Evolutionary conservation across 2,888 invertebrate species (phyloP).

Genomic region (Spicauda simplicius): DNA sequence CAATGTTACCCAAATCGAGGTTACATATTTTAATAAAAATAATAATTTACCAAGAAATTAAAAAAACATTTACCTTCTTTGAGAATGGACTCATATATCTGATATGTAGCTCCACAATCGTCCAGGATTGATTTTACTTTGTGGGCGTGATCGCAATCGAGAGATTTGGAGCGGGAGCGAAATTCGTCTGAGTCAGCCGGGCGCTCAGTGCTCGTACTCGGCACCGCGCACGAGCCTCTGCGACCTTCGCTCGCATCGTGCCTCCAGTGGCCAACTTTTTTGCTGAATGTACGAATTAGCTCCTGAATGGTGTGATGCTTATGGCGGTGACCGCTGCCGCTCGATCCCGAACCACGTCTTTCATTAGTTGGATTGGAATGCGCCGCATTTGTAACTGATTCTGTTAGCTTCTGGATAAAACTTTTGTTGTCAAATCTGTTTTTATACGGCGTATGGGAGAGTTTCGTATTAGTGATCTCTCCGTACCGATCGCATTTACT

Average conservation of each 20-base stretch:
- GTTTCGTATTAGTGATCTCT: constrained; percentile 72
- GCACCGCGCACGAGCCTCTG: constrained; percentile 72
- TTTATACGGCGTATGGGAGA: constrained; percentile 58
- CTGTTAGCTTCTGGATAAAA: constrained; percentile 73
- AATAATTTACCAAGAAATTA: background rate
- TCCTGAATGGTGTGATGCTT: constrained; percentile 89
- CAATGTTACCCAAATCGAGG: no score
- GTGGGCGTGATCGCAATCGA: constrained; percentile 86
- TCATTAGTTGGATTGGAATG: constrained; percentile 46
- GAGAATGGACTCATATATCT: constrained; percentile 91
- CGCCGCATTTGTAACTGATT: constrained; percentile 51
- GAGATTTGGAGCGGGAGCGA: constrained; percentile 90
- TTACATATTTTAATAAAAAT: no score
- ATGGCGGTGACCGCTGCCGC: constrained; percentile 65
- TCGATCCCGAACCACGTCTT: constrained; percentile 70
- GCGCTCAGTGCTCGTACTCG: constrained; percentile 77
- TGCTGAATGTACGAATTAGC: constrained; percentile 89
- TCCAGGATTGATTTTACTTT: constrained; percentile 81
- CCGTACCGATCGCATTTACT: constrained; percentile 80
- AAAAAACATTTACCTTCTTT: constrained; percentile 68
- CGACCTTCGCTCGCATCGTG: constrained; percentile 81
- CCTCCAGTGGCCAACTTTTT: constrained; percentile 90
- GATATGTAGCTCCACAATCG: constrained; percentile 92
- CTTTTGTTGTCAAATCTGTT: constrained; percentile 72
- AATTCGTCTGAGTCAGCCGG: constrained; percentile 86